A percentile compares a stretch with the other conserved stretches of the same genome.
These are phyloP conservation scores for Pammene fasciana DNA, from an alignment of 2,888 invertebrate genomes.

Conservation along the genomic window DNA sequence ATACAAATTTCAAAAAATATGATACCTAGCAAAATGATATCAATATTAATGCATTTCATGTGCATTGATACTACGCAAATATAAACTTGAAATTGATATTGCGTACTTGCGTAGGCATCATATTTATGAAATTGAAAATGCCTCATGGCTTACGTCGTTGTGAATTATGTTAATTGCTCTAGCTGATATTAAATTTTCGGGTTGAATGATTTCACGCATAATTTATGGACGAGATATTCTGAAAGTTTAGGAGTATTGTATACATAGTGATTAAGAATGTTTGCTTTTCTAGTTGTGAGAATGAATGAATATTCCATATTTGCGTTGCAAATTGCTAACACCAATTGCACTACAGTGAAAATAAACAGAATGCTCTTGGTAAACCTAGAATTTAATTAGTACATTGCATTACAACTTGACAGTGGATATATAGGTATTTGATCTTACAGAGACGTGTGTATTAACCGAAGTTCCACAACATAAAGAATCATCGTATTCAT, in stretches of 20 bases:
- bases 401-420: background rate
- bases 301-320: slow-evolving; percentile 4
- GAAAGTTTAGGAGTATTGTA: background rate
- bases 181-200: background rate
- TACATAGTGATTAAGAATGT: slow-evolving; percentile 1
- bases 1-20: background rate
- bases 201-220: no score
- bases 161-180: background rate
- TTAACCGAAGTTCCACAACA: background rate
- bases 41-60: background rate
- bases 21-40: background rate
- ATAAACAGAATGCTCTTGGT: slow-evolving; percentile 1
- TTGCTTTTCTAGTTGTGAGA: slow-evolving; percentile 8
- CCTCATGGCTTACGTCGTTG: background rate
- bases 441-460: background rate
- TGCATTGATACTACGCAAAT: background rate
- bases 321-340: slow-evolving; percentile 7
- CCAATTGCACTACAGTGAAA: slow-evolving; percentile 15
- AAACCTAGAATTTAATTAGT: background rate
- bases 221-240: background rate
- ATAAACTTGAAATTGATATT: background rate
- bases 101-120: background rate
- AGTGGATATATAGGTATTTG: background rate
- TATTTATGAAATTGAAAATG: background rate
- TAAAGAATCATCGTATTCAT: background rate